Base-by-base conservation (phyloP, 2,888 invertebrate genomes). In the Cheilosia urbana region DNA sequence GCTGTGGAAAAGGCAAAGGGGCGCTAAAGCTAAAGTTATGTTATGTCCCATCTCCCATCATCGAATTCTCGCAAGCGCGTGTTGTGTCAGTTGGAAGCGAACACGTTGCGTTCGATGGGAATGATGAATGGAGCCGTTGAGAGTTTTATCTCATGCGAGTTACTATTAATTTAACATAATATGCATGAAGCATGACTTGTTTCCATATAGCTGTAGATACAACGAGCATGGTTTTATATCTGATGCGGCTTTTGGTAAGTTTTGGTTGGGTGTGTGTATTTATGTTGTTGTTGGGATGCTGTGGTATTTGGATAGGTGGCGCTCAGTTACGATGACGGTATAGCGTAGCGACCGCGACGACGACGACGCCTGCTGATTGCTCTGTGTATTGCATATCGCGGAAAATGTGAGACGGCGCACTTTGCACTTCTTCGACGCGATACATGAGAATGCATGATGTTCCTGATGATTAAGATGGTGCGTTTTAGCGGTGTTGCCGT, bases 371-470 rank as follows among this genome's bases (percentile, higher is more conserved):
- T 69, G 75, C 47, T 55, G 68, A 47, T 42, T 37, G 51, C 24
- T 58, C 24, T 51, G 21, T 30, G 49, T 68, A 62, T 81, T 77
- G 62, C 72, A 81, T 85, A 68, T 81, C 72, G 81, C 72, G 63
- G 66, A 72, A 77, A 85, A 77, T 81, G 49, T 77, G 81, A 85
- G 85, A 66, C 85, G 81, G 85, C 81, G 81, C 81, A 81, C 76
- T 85, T 80, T 76, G 85, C 81, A 85, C 71, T 76, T 76, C 45
- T 34, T 58, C 21, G 53, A 55, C 30, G 60, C 42, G 65, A 53
- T 71, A 65, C 69, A 77, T 30, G 55, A 72, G 34, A 77, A 77
- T 80, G 65, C 65, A 75, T 42, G 69, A 60, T 65, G 51, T 83
- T 79, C 53, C 58, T 49, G 66, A 76, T 84, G 66, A 80, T 69